These are phyloP conservation scores for Tragopan temminckii DNA, from an alignment of 2,797 vertebrate genomes.

Conservation along the genomic window DNA sequence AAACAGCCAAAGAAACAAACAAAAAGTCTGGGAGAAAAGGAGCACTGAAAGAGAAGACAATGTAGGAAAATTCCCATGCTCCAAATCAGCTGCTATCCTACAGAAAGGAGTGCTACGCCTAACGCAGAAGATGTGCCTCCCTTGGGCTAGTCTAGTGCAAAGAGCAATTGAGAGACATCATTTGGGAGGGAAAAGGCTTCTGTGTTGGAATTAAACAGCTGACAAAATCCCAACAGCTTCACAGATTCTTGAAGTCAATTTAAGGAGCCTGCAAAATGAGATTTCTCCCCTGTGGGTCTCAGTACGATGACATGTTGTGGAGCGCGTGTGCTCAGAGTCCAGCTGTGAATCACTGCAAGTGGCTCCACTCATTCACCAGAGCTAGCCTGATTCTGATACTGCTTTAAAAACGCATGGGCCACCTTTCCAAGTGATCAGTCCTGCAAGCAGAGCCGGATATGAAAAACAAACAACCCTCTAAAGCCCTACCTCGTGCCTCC, in stretches of 20 bases:
- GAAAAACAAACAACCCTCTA: neutral
- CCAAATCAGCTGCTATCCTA: slow-evolving; percentile 18
- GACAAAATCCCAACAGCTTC: slow-evolving; percentile 65
- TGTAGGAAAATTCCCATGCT: slow-evolving; percentile 21
- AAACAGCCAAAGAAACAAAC: neutral
- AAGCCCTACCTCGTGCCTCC: neutral
- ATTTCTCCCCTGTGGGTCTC: slow-evolving; percentile 50
- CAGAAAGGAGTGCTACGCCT: slow-evolving; percentile 34
- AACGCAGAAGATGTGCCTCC: slow-evolving; percentile 51
- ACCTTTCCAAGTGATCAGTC: neutral
- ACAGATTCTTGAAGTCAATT: slow-evolving; percentile 45
- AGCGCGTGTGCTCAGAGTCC: neutral
- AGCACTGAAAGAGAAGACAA: neutral
- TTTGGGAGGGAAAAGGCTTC: slow-evolving; percentile 60
- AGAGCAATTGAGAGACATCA: slow-evolving; percentile 53
- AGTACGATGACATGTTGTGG: neutral
- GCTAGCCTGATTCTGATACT: neutral
- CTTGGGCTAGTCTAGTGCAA: slow-evolving; percentile 59
- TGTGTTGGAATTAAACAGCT: slow-evolving; percentile 46
- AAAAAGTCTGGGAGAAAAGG: neutral
- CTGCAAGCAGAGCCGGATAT: neutral
- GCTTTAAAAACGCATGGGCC: neutral
- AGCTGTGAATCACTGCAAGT: neutral
- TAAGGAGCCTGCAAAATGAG: slow-evolving; percentile 59
- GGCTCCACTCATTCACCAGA: neutral